A percentile compares a stretch with the other conserved stretches of the same genome.
These are phyloP conservation scores for Uropetala carovei DNA, from an alignment of 2,888 invertebrate species.

Conservation along the genomic window DNA sequence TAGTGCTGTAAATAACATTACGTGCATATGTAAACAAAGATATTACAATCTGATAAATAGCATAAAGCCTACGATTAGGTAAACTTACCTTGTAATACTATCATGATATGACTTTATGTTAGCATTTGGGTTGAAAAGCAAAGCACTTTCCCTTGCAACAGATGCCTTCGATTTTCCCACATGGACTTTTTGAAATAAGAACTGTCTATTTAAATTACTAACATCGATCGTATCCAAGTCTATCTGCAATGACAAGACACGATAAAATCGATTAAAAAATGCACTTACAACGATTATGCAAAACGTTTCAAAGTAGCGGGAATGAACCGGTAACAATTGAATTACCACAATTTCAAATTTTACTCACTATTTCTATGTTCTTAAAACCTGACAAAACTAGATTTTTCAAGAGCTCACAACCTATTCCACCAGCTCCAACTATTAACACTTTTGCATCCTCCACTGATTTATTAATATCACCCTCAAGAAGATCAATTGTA, in stretches of 20 bases:
- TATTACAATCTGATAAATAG: neutral
- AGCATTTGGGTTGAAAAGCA: constrained; percentile 91
- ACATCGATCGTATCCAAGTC: constrained; percentile 99
- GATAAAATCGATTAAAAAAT: neutral
- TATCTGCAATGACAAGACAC: constrained; percentile 83
- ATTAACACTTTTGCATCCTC: constrained; percentile 86
- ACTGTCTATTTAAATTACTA: constrained; percentile 98
- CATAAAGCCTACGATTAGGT: constrained; percentile 11
- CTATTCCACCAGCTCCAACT: constrained; percentile 99
- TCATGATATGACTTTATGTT: constrained; percentile 94
- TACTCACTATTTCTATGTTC: constrained; percentile 94
- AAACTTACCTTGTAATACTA: constrained; percentile 90
- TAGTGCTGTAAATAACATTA: constrained; percentile 80
- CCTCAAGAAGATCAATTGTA: constrained; percentile 10
- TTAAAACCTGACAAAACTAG: constrained; percentile 95
- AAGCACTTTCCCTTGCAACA: constrained; percentile 92
- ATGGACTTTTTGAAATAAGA: constrained; percentile 98
- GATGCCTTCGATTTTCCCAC: constrained; percentile 97
- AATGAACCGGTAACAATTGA: constrained; percentile 49
- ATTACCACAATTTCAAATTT: constrained; percentile 64
- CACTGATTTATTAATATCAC: constrained; percentile 81
- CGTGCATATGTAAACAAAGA: neutral
- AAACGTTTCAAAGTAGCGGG: constrained; percentile 35
- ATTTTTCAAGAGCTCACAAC: constrained; percentile 98
- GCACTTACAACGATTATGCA: neutral